Evolutionary conservation across 2,113 vertebrate genomes (phyloP).

Genomic region (Toxotes jaculatrix): DNA sequence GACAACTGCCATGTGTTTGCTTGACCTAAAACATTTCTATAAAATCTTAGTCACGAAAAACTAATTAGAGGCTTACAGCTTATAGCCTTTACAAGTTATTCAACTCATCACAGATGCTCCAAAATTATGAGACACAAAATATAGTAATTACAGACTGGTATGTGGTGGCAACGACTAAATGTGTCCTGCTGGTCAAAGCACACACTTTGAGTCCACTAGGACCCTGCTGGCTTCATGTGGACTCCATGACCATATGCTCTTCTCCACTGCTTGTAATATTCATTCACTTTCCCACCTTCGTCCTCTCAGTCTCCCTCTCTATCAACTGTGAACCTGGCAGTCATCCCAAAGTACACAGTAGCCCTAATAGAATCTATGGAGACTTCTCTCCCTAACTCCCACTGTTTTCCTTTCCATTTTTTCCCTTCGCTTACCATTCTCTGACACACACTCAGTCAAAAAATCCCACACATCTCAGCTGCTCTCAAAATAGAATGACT

Average conservation of each 20-base stretch:
- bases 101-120: slow-evolving; percentile 14
- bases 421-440: slow-evolving; percentile 21
- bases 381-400: slow-evolving; percentile 39
- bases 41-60: neutral
- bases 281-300: slow-evolving; percentile 45
- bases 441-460: slow-evolving; percentile 28
- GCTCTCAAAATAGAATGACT: slow-evolving; percentile 59
- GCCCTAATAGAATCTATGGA: slow-evolving; percentile 49
- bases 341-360: slow-evolving; percentile 49
- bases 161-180: neutral
- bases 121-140: slow-evolving; percentile 14
- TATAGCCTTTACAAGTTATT: slow-evolving; percentile 4
- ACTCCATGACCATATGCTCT: slow-evolving; percentile 29
- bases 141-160: neutral
- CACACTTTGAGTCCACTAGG: slow-evolving; percentile 11
- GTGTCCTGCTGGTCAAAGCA: neutral
- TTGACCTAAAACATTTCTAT: slow-evolving; percentile 23
- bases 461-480: slow-evolving; percentile 56
- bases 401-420: slow-evolving; percentile 28
- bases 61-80: neutral
- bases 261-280: slow-evolving; percentile 33
- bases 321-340: slow-evolving; percentile 61
- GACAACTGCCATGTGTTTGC: slow-evolving; percentile 26
- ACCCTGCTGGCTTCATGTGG: slow-evolving; percentile 29
- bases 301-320: slow-evolving; percentile 21